These are phyloP conservation scores for Idaea biselata DNA, from an alignment of 2,888 invertebrate species.

Conservation along the genomic window DNA sequence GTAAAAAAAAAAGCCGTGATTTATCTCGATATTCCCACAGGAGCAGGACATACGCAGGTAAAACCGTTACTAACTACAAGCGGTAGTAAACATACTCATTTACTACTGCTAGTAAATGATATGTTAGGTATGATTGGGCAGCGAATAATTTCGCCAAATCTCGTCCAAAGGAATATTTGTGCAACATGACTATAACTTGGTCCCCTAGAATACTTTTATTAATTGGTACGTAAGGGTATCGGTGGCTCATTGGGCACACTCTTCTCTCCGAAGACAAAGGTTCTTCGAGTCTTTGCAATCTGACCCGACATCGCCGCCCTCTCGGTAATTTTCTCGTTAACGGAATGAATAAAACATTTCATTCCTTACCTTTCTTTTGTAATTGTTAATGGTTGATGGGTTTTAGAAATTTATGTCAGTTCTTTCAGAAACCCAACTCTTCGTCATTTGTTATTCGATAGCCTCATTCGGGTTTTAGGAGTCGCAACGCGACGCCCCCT, in stretches of 20 bases:
- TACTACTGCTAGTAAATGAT: too few species aligned
- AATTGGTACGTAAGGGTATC: slow-evolving; percentile 65
- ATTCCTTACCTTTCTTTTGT: slow-evolving; percentile 79
- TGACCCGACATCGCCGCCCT: slow-evolving; percentile 70
- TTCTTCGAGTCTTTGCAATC: slow-evolving; percentile 73
- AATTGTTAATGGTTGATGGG: slow-evolving; percentile 79
- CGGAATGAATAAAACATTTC: slow-evolving; percentile 80
- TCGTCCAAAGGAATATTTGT: slow-evolving; percentile 11
- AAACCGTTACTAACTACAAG: too few species aligned
- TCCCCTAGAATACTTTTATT: slow-evolving; percentile 57
- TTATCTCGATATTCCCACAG: too few species aligned
- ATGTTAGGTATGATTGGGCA: background rate
- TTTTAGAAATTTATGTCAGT: slow-evolving; percentile 72
- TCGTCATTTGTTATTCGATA: slow-evolving; percentile 59
- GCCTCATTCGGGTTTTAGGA: slow-evolving; percentile 41
- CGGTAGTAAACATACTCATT: too few species aligned
- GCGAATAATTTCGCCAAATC: background rate
- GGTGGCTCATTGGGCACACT: slow-evolving; percentile 68
- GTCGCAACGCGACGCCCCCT: slow-evolving; percentile 38
- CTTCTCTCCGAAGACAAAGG: slow-evolving; percentile 73
- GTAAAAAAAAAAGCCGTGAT: too few species aligned
- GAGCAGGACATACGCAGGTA: too few species aligned
- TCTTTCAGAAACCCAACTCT: slow-evolving; percentile 55
- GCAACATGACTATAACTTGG: slow-evolving; percentile 47
- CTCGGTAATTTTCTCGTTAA: slow-evolving; percentile 80